Conservation (phyloP, 2,113 vertebrate genomes). For the Bos javanicus region DNA sequence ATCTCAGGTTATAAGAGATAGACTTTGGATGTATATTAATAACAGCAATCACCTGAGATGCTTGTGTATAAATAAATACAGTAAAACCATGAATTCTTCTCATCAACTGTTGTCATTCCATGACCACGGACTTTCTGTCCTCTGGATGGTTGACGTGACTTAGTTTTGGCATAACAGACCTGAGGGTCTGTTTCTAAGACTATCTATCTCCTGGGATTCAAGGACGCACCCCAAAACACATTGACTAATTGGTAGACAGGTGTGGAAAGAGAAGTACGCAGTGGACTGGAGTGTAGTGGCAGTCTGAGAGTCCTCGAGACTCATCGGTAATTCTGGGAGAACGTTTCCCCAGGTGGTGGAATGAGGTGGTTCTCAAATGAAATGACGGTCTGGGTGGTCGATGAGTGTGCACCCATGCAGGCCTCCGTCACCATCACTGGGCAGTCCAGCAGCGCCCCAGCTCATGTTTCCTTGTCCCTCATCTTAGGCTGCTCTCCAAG, state of each 20-base stretch:
- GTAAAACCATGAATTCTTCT: background rate
- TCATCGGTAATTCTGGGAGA: background rate
- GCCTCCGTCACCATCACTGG: background rate
- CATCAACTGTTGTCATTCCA: background rate
- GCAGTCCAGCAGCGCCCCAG: rapidly evolving
- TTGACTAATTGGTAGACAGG: background rate
- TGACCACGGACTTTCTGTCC: background rate
- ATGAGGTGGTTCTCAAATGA: background rate
- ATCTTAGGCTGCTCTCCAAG: background rate
- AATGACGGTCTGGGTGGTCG: rapidly evolving
- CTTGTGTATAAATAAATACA: background rate
- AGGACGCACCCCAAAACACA: background rate
- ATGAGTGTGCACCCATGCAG: rapidly evolving
- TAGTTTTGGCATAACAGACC: background rate
- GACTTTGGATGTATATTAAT: background rate
- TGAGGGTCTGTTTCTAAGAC: background rate
- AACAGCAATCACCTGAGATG: background rate
- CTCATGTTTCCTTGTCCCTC: background rate
- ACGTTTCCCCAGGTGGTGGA: rapidly evolving
- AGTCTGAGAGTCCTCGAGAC: background rate
- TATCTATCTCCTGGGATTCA: background rate
- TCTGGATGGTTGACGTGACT: background rate
- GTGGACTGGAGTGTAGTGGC: rapidly evolving
- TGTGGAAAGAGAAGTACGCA: too few relatives aligned
- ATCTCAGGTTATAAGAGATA: background rate